Evolutionary conservation across 2,888 invertebrate species (phyloP).

Genomic region (Melitaea athalia): DNA sequence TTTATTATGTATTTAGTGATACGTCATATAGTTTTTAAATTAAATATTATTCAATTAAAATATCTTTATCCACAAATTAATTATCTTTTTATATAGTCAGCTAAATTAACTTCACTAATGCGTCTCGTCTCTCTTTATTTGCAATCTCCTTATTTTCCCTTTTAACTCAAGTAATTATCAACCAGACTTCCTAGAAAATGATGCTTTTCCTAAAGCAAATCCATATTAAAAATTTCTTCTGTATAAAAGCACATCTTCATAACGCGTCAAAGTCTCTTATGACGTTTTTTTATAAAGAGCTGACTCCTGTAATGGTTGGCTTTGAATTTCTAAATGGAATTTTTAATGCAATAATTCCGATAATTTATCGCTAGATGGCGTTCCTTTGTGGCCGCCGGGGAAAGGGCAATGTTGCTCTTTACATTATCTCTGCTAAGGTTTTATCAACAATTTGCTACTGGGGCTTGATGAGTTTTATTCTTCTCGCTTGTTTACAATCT

Average conservation of each 20-base stretch:
- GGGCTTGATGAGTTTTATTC: constrained; percentile 1
- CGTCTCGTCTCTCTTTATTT: background rate
- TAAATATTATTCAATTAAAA: background rate
- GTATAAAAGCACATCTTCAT: background rate
- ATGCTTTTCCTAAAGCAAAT: constrained; percentile 9
- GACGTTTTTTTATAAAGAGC: constrained; percentile 6
- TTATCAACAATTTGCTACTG: constrained; percentile 6
- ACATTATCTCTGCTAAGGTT: background rate
- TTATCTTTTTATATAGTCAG: background rate
- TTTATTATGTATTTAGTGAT: too few species aligned
- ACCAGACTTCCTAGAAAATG: constrained; percentile 4
- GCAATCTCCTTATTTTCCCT: background rate
- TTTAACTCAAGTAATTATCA: constrained; percentile 9
- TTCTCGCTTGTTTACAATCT: background rate
- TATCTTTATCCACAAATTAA: background rate
- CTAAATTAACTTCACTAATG: background rate
- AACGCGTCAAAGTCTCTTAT: constrained; percentile 9
- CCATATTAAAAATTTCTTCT: constrained; percentile 1
- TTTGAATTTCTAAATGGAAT: constrained; percentile 88
- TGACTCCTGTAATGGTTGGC: constrained; percentile 69
- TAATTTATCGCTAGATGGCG: constrained; percentile 82
- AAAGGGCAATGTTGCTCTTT: constrained; percentile 5
- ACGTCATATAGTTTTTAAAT: background rate
- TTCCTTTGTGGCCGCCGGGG: constrained; percentile 69
- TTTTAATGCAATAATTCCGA: constrained; percentile 89